A percentile compares a stretch with the other conserved stretches of the same genome.
phyloP scores from a whole-genome alignment of 2,797 vertebrate species.

The Coregonus suidteri region DNA sequence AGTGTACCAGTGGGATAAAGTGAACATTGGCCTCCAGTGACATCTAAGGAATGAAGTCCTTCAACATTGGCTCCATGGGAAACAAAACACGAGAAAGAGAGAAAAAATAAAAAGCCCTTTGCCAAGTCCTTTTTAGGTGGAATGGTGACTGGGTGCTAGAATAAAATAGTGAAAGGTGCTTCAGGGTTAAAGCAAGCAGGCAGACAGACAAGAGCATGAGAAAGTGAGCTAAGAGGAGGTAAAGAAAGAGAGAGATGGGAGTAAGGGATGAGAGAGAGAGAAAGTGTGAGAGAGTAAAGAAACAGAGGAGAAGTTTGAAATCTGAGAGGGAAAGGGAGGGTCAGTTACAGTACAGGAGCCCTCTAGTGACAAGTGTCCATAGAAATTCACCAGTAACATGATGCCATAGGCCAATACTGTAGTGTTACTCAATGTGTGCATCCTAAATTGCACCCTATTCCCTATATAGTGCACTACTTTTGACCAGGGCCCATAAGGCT shows the following conservation, averaged over 20 bases:
- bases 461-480: not conserved
- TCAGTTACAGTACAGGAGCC: not conserved
- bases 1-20: not conserved
- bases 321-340: not conserved
- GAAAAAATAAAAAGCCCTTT: not conserved
- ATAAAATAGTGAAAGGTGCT: too few relatives aligned
- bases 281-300: not conserved
- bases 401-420: not conserved
- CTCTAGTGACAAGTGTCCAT: slow-evolving; percentile 36
- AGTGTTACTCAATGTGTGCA: too few relatives aligned
- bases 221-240: too few relatives aligned
- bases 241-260: too few relatives aligned
- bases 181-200: too few relatives aligned
- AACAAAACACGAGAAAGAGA: slow-evolving; percentile 16
- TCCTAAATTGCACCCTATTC: not conserved
- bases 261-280: not conserved
- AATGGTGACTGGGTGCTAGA: too few relatives aligned
- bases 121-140: too few relatives aligned
- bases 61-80: slow-evolving; percentile 52
- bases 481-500: not conserved
- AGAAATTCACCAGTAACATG: slow-evolving; percentile 22
- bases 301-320: not conserved
- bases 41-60: slow-evolving; percentile 63
- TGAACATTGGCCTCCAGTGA: not conserved
- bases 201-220: not conserved